These are phyloP conservation scores for Coregonus ussuriensis DNA, from an alignment of 2,797 vertebrate genomes.

Conservation along the genomic window DNA sequence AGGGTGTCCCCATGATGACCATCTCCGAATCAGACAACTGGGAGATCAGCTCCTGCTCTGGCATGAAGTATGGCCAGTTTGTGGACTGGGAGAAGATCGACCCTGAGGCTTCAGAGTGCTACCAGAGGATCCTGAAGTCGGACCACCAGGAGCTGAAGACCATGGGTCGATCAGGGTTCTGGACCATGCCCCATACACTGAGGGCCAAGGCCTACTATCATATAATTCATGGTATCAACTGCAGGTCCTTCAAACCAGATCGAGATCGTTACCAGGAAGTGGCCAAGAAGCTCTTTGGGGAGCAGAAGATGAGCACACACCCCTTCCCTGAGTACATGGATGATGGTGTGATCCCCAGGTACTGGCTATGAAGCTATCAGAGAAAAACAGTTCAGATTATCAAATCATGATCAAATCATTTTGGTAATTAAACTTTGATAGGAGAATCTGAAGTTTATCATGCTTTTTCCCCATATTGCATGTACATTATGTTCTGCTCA, in stretches of 20 bases:
- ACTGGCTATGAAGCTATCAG: constrained; percentile 52
- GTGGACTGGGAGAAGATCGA: constrained; percentile 86
- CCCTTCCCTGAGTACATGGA: constrained; percentile 84
- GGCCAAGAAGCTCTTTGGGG: constrained; percentile 75
- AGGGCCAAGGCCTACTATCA: constrained; percentile 83
- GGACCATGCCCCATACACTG: constrained; percentile 74
- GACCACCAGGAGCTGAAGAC: constrained; percentile 75
- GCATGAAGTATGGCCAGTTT: constrained; percentile 79
- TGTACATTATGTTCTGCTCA: background rate
- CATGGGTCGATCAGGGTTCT: constrained; percentile 81
- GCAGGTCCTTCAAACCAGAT: constrained; percentile 69
- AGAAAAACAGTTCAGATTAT: background rate
- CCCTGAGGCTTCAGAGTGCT: constrained; percentile 54
- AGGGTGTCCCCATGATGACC: constrained; percentile 72
- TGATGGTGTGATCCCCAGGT: constrained; percentile 80
- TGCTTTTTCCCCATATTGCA: background rate
- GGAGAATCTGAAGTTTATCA: background rate
- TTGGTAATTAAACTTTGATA: background rate
- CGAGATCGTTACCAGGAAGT: constrained; percentile 72
- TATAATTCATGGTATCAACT: constrained; percentile 78
- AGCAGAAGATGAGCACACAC: constrained; percentile 70
- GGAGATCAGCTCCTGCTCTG: constrained; percentile 72
- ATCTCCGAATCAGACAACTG: constrained; percentile 77
- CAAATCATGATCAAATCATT: background rate
- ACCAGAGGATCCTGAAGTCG: constrained; percentile 66